Evolutionary conservation across 1,140 invertebrate species (phyloP), one percentile per base, ranked within the genome.

Genomic region (Nephila pilipes): DNA sequence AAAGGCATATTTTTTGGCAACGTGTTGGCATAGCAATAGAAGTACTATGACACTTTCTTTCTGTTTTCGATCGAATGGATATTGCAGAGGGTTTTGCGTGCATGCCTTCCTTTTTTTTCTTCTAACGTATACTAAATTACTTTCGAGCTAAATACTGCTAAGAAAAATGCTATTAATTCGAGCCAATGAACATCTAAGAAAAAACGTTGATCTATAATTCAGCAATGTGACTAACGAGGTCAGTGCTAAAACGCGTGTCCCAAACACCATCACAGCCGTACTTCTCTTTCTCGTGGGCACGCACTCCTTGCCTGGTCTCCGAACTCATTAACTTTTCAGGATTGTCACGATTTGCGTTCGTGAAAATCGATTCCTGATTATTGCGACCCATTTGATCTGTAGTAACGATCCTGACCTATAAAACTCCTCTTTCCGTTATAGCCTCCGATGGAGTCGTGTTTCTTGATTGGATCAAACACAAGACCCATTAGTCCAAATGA

Each of bases 371-470:
- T 75, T 69, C 63, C 25, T 22, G 25, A 69, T 69, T 22, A 32
- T 1, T 75, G 29, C 65, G 25, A 29, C 65, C 65, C 18, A 29
- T 16, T 25, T 32, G 12, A 75, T 75, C 65, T 25, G 32, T 75
- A 75, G 25, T 75, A 75, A 75, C 63, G 63, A 69, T 69, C 63
- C 63, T 69, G 63, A 69, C 65, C 29, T 75, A 75, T 32, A 75
- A 75, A 75, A 75, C 32, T 16, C 2, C 29, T 25, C 14, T 60
- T 22, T 18, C 20, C 20, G 58, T 22, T n/a, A n/a, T 25, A 46
- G 8, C 38, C 8, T 46, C 8, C 4, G 38, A 46, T 46, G 38
- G 38, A 46, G 38, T 38, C 2, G 38, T 6, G 38, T 38, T 3
- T 2, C 8, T 46, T 46, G 38, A 2, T 46, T 46, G 38, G 38